Evolutionary conservation across 2,797 vertebrate species (phyloP), one percentile per base, ranked within the genome.

Genomic region (Eremophila alpestris): DNA sequence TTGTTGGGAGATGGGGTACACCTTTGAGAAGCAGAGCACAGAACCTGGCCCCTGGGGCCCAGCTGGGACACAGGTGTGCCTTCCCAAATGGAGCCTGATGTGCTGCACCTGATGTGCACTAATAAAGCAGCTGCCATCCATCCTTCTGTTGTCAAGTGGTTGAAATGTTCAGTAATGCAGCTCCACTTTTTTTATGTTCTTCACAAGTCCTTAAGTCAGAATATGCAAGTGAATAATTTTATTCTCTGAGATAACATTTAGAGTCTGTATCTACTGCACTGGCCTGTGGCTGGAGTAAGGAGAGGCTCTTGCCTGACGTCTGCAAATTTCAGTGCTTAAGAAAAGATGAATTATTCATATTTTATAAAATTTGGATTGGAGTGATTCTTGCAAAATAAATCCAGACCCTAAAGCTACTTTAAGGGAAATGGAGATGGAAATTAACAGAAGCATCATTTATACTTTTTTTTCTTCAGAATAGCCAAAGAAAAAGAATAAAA

Each of bases 311-410:
- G 30, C 75, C 49, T 56, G 60, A 74, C 1, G 4, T 75, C 63
- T 75, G 30, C 38, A 77, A 54, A 45, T 49, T 69, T 83, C 7
- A 51, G n/a, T 77, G 27, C 19, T 80, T 60, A 75, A 84, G 54
- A 77, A 62, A 78, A 86, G 38, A 78, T 58, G 45, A 75, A 26
- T 26, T 2, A 69, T 81, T 95, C 14, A 16, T 71, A 49, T 91
- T 92, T 83, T 62, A 30, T 29, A 64, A 80, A 67, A 88, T 86
- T 38, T 38, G 22, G 5, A 8, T 56, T 91, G 51, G 30, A 93
- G 12, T 84, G 92, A 86, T 87, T 95, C 29, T 79, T 91, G 29
- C 52, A 77, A 90, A 87, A 68, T 58, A 90, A 70, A 94, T 92
- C 75, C 29, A 43, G 26, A 73, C 48, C 43, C 63, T 81, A 49